These are phyloP conservation scores for Drosophila parabipectinata DNA, from an alignment of 1,140 invertebrate species.

Conservation along the genomic window DNA sequence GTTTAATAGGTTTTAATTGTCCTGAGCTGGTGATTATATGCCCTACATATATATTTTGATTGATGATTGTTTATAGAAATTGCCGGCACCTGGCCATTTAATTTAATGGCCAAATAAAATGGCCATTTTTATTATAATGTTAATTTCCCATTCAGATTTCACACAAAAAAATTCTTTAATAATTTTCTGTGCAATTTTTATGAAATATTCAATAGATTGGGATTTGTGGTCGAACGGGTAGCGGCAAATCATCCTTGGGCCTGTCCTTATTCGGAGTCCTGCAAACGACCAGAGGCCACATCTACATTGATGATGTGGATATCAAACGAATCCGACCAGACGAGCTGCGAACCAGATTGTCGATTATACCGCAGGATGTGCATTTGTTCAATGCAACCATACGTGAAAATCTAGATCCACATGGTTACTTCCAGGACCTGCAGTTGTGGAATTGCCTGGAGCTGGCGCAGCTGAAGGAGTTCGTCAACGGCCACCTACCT, in stretches of 20 bases:
- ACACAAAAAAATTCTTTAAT: conserved; percentile 4
- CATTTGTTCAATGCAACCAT: conserved; percentile 96
- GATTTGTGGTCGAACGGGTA: conserved; percentile 91
- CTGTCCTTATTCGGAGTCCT: conserved; percentile 89
- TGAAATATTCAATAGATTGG: conserved; percentile 86
- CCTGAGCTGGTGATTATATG: conserved; percentile 7
- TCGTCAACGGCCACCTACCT: conserved; percentile 87
- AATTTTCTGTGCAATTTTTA: neutral
- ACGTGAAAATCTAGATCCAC: conserved; percentile 95
- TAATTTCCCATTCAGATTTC: neutral
- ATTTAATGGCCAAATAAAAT: neutral
- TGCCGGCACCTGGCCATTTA: neutral
- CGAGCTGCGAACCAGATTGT: conserved; percentile 90
- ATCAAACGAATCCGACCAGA: conserved; percentile 88
- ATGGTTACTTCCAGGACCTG: conserved; percentile 88
- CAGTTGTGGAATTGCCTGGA: conserved; percentile 89
- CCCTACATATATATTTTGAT: conserved; percentile 16
- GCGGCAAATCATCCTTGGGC: conserved; percentile 91
- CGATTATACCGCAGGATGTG: conserved; percentile 96
- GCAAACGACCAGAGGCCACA: conserved; percentile 87
- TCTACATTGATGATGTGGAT: conserved; percentile 89
- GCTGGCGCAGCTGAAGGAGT: conserved; percentile 90
- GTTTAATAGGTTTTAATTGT: conserved; percentile 42
- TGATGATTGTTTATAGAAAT: conserved; percentile 20
- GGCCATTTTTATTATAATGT: neutral